Evolutionary conservation across 2,888 invertebrate species (phyloP).

Genomic region (Tipula unca): DNA sequence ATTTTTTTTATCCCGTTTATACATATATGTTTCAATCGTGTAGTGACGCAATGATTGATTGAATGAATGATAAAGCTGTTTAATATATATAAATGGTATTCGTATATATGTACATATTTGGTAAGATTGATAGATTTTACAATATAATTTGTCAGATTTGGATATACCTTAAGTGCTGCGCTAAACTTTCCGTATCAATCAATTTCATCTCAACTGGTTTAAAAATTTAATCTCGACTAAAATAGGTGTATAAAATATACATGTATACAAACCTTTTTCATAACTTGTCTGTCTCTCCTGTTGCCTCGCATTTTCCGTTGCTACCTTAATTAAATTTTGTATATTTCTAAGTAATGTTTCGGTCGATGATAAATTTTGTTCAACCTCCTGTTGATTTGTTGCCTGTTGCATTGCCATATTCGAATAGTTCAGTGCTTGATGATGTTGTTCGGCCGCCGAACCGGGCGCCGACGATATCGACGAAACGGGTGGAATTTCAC

Average conservation of each 20-base stretch:
- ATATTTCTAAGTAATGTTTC: constrained; percentile 92
- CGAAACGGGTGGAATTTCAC: constrained; percentile 55
- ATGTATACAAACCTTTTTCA: constrained; percentile 74
- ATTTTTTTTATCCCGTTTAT: background rate
- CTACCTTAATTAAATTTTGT: constrained; percentile 90
- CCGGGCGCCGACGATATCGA: constrained; percentile 48
- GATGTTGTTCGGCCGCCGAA: constrained; percentile 41
- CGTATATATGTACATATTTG: background rate
- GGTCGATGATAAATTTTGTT: constrained; percentile 67
- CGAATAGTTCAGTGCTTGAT: constrained; percentile 75
- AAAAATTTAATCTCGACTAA: background rate
- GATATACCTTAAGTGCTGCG: background rate
- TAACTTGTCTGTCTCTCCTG: constrained; percentile 93
- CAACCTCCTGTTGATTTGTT: constrained; percentile 42
- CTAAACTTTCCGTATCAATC: background rate
- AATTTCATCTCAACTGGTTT: constrained; percentile 16
- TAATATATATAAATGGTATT: background rate
- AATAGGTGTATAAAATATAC: background rate
- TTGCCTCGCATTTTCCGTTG: constrained; percentile 94
- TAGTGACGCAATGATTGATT: constrained; percentile 17
- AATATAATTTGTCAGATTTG: background rate
- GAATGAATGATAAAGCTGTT: constrained; percentile 17
- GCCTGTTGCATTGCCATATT: constrained; percentile 56
- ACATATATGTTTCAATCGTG: background rate
- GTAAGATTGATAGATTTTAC: constrained; percentile 15